Base-by-base conservation (phyloP, 2,797 vertebrate genomes). In the Periparus ater region DNA sequence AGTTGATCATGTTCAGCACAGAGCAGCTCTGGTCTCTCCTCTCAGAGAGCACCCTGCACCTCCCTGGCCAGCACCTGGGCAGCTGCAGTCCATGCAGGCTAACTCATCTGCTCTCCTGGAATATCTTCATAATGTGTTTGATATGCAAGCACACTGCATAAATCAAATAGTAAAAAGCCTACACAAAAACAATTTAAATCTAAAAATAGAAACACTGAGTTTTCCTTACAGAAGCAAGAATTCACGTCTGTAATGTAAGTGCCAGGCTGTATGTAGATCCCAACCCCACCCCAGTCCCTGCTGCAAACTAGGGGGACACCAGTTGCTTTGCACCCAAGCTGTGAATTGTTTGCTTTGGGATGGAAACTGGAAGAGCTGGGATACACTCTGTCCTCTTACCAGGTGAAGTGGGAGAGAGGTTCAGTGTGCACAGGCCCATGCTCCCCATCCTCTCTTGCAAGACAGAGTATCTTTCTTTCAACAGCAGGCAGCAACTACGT, bases 381-480 rank as follows among this genome's bases (percentile, higher is more conserved):
- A 32, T 4, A 3, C 0, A 5, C 1, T 65, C 6, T 27, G 27
- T 16, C 1, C 4, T 50, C 34, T 50, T 36, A 21, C 42, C 34
- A 26, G 32, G 6, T 34, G 21, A 17, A 6, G 3, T 10, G 18
- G 38, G 22, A 53, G n/a, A 72, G 36, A 71, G 9, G 2, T 74
- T 74, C 36, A 36, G 6, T 4, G 1, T 16, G 25, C 54, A 34
- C 9, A 38, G 3, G 7, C 27, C 15, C 30, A 2, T 21, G 20
- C 2, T 50, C 8, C 9, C 19, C 29, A 16, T 44, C 25, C 17
- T 22, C 8, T 44, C 26, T 65, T 60, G 29, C 29, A n/a, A 61
- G 15, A 21, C 11, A 87, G 13, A 89, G 51, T 32, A 66, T 17
- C 7, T 63, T 68, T 25, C 8, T 62, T 65, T 73, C 20, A 48